Evolutionary conservation across 2,888 invertebrate species (phyloP).

Genomic region (Limnephilus auricula): DNA sequence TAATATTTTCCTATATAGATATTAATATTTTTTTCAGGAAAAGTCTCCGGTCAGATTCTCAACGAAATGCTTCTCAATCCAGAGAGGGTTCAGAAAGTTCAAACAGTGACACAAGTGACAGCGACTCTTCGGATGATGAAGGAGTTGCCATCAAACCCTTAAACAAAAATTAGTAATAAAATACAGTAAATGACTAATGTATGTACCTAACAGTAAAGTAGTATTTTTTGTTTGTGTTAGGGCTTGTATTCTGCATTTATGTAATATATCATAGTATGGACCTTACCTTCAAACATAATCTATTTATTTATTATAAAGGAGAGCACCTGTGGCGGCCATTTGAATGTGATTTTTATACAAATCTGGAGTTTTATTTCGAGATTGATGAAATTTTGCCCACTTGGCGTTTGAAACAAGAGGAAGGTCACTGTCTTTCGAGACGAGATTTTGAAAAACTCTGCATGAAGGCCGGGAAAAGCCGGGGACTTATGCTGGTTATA

Average conservation of each 20-base stretch:
- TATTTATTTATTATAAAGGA: no score
- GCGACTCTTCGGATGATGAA: constrained; percentile 54
- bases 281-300: background rate
- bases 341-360: no score
- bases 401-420: no score
- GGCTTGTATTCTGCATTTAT: background rate
- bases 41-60: background rate
- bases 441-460: no score
- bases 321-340: no score
- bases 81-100: constrained; percentile 27
- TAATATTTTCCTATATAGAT: constrained; percentile 32
- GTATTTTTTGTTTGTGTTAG: background rate
- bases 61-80: background rate
- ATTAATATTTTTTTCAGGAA: background rate
- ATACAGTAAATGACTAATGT: background rate
- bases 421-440: no score
- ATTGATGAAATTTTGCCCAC: no score
- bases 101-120: constrained; percentile 44
- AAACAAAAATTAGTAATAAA: background rate
- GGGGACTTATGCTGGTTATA: no score
- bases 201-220: background rate
- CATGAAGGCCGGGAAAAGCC: no score
- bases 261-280: background rate
- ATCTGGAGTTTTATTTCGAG: no score
- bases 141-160: background rate